A percentile compares a stretch with the other conserved stretches of the same genome.
These are phyloP conservation scores for Ia io DNA, from an alignment of 2,113 vertebrate species.

Conservation along the genomic window DNA sequence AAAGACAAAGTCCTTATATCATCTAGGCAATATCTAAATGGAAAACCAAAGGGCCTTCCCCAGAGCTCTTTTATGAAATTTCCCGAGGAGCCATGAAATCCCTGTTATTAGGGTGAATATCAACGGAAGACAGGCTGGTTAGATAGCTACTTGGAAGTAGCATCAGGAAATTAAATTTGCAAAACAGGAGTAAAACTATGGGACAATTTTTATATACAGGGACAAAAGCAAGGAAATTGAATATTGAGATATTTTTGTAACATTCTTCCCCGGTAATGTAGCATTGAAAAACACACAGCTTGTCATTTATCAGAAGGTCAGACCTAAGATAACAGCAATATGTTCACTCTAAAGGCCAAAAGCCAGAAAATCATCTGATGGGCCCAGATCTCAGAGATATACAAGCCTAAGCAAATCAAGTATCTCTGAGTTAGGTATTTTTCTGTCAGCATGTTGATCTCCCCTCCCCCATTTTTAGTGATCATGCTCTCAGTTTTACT, in stretches of 20 bases:
- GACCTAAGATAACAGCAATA: constrained; percentile 28
- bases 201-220: neutral
- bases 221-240: constrained; percentile 68
- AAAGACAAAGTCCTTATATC: neutral
- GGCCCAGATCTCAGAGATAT: neutral
- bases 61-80: constrained; percentile 14
- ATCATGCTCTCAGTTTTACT: neutral
- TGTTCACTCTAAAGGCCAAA: neutral
- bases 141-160: constrained; percentile 50
- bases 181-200: constrained; percentile 40
- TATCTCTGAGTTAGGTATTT: neutral
- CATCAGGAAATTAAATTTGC: constrained; percentile 69
- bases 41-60: neutral
- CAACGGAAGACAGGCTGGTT: constrained; percentile 13
- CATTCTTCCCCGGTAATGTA: neutral
- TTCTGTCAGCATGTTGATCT: neutral
- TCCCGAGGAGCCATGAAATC: neutral
- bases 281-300: constrained; percentile 13
- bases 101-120: constrained; percentile 38
- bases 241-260: constrained; percentile 38
- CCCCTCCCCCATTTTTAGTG: constrained; percentile 15
- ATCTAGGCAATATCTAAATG: neutral
- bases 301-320: constrained; percentile 45
- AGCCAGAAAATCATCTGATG: neutral
- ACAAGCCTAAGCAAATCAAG: neutral